Evolutionary conservation across 92 coral and sea anemone genomes (phyloP), one percentile per base, ranked within the genome.

Genomic region (Pocillopora grandis): DNA sequence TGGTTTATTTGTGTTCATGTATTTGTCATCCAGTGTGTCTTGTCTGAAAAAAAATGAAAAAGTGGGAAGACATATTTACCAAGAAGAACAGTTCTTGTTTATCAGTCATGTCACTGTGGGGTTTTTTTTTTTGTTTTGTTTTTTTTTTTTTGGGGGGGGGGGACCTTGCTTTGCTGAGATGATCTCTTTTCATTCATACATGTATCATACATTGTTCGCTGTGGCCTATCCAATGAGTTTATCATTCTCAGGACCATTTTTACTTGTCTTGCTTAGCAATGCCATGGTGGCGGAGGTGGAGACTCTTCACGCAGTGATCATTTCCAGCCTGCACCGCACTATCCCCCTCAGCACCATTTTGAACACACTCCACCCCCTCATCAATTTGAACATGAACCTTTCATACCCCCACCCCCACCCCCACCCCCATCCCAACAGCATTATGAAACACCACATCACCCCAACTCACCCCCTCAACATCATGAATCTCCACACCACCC

Each of bases 201-300:
- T 68, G 52, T 49, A 31, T 68, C 72, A 31, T 31, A 7, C 72
- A 13, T 27, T 67, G 8, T 35, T 68, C 16, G 12, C 17, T 35
- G 9, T 48, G 19, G 14, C 37, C 60, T 69, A 10, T 27, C 75
- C 75, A 10, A 37, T 59, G 27, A 56, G 67, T 83, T 35, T 66
- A 84, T 42, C 52, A 42, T 42, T 42, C 84, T 88, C 88, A 86
- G 75, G 87, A 37, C 49, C 86, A 74, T 79, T 87, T 93, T 87
- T 91, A 90, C 92, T 88, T 90, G 79, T 85, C 86, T 83, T 84
- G 90, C 92, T 62, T 89, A 93, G 97, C 97, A 89, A 82, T 91
- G 93, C 93, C 88, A 62, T 77, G 94, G 72, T 18, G 86, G 83
- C 81, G 74, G 33, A 72, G 73, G 75, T 66, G 87, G 59, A 72